Conservation (phyloP, 2,113 vertebrate genomes). For the western clawed frog (Xenopus tropicalis) region UCB_Xtro_10.0 CM004443.2:50257001-50257500, state of each 20-base stretch:
- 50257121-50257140: too few relatives aligned
- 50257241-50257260: too few relatives aligned
- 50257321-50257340: not conserved
- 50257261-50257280: too few relatives aligned
- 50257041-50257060: not conserved
- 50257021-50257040: too few relatives aligned
- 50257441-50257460: slow-evolving; percentile 97
- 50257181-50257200: too few relatives aligned
- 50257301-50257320: too few relatives aligned
- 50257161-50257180: not conserved
- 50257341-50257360: not conserved
- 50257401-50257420: slow-evolving; percentile 85
- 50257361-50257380: slow-evolving; percentile 74
- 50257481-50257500: not conserved
- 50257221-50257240: too few relatives aligned
- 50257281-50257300: too few relatives aligned
- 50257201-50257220: too few relatives aligned
- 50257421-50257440: slow-evolving; percentile 92
- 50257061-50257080: slow-evolving; percentile 17
- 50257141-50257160: not conserved
- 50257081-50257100: slow-evolving; percentile 6
- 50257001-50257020: too few relatives aligned
- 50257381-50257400: slow-evolving; percentile 84
- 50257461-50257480: slow-evolving; percentile 88
- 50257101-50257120: not conserved